Percentiles rank a stretch among this genome's conserved stretches.
Conservation (phyloP, 1,140 invertebrate genomes). For the Drosophila ironensis region DNA sequence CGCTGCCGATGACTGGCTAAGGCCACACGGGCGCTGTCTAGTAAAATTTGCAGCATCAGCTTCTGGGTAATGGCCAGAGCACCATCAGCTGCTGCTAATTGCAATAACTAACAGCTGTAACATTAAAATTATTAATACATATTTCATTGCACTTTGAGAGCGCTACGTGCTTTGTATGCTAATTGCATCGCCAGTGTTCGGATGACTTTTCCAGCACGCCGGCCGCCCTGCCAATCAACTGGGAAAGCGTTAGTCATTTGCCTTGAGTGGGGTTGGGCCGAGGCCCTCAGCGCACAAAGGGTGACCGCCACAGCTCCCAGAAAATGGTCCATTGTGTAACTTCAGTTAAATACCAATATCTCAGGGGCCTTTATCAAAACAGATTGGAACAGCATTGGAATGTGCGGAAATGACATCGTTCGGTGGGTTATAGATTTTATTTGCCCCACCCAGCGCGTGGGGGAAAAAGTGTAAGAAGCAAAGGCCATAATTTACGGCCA, state of each 20-base stretch:
- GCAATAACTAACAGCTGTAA: slow-evolving; percentile 29
- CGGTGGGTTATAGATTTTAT: too few species aligned
- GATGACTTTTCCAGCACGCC: slow-evolving; percentile 13
- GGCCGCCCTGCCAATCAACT: slow-evolving; percentile 51
- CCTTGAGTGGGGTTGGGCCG: slow-evolving; percentile 1
- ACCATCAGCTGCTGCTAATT: slow-evolving; percentile 35
- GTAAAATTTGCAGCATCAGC: slow-evolving; percentile 11
- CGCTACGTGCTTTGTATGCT: slow-evolving; percentile 71
- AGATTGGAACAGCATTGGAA: too few species aligned
- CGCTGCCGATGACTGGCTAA: not conserved
- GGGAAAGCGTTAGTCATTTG: slow-evolving; percentile 52
- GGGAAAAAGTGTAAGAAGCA: slow-evolving; percentile 12
- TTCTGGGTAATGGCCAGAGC: slow-evolving; percentile 29
- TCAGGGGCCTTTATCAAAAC: too few species aligned
- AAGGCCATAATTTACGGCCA: slow-evolving; percentile 2
- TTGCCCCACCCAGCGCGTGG: not conserved
- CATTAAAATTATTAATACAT: slow-evolving; percentile 61
- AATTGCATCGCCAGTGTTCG: slow-evolving; percentile 43
- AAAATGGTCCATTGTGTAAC: too few species aligned
- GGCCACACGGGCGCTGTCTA: too few species aligned
- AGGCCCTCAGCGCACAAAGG: not conserved
- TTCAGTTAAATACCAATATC: too few species aligned
- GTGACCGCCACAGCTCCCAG: too few species aligned
- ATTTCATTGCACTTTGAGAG: slow-evolving; percentile 57
- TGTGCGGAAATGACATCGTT: too few species aligned